Percentiles rank a stretch among this genome's conserved stretches.
Conservation (phyloP, 2,113 vertebrate species). For the Pseudorhombus dupliciocellatus region DNA sequence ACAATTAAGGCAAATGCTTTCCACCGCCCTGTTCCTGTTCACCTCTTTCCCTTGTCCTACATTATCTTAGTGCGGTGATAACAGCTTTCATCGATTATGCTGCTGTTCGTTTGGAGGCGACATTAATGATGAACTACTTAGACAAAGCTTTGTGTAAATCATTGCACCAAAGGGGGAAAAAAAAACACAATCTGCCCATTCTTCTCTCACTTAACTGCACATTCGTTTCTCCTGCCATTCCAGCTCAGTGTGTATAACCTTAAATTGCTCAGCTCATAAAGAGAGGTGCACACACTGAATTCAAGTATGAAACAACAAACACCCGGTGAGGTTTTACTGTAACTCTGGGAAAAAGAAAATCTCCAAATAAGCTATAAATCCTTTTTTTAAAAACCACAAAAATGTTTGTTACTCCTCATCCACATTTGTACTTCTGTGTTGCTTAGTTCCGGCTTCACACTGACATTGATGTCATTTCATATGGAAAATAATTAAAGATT, state of each 20-base stretch:
- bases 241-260: slow-evolving; percentile 55
- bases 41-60: not conserved
- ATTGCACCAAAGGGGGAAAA: not conserved
- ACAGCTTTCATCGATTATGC: slow-evolving; percentile 8
- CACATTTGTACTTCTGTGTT: slow-evolving; percentile 1
- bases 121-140: slow-evolving; percentile 10
- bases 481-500: not conserved
- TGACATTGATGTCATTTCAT: slow-evolving; percentile 7
- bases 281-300: slow-evolving; percentile 39
- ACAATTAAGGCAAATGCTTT: not conserved
- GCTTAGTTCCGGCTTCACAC: slow-evolving; percentile 7
- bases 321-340: slow-evolving; percentile 42
- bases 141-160: slow-evolving; percentile 3
- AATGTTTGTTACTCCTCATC: slow-evolving; percentile 18
- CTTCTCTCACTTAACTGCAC: slow-evolving; percentile 41
- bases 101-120: not conserved
- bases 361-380: slow-evolving; percentile 47
- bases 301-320: slow-evolving; percentile 47
- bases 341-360: slow-evolving; percentile 39
- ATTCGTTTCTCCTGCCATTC: slow-evolving; percentile 45
- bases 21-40: not conserved
- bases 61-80: slow-evolving; percentile 7
- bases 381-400: slow-evolving; percentile 28
- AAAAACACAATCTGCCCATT: slow-evolving; percentile 53
- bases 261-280: slow-evolving; percentile 61